Evolutionary conservation across 2,888 invertebrate species (phyloP), one percentile per base, ranked within the genome.

Genomic region (Lagria hirta): DNA sequence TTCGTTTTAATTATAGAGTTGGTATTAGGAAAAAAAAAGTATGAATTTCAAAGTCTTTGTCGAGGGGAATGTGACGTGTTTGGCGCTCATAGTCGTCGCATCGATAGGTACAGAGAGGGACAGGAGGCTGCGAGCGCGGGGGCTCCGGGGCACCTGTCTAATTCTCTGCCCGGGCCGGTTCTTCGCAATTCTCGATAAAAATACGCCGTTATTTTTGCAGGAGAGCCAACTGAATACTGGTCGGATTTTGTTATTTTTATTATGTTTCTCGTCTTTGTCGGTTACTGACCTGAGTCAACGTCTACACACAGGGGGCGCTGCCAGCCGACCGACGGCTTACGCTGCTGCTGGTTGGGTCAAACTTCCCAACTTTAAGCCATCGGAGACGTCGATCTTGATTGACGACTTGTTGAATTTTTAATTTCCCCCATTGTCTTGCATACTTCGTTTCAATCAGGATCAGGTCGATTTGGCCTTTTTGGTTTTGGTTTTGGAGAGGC

Each of bases 231-330:
- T n/a, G n/a, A n/a, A 26, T 29, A 23, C 64, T 62, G 64, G 65
- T 64, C 68, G 69, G 67, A 69, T 70, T 70, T 71, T 68, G 66
- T 69, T 68, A 66, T 69, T 69, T 69, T 68, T 69, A 67, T 69
- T 68, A 57, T 57, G 60, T 62, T 66, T 64, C 64, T 59, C 62
- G 66, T 66, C 65, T 64, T 61, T 57, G 44, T 58, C 63, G 66
- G 66, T 64, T 64, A 64, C 62, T 66, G 66, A 64, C 64, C 65
- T 60, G 51, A 55, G 57, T 53, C 61, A 57, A 61, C 58, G 59
- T 61, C 61, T 60, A 54, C 43, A 38, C 50, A 50, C 57, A 60
- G 62, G 60, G 62, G 61, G 62, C 58, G 50, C 57, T 58, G 58
- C 55, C 55, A 58, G 54, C 57, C 52, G 51, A 58, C n/a, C n/a